Evolutionary conservation across 2,888 invertebrate species (phyloP).

Genomic region (Mellilla xanthometata): DNA sequence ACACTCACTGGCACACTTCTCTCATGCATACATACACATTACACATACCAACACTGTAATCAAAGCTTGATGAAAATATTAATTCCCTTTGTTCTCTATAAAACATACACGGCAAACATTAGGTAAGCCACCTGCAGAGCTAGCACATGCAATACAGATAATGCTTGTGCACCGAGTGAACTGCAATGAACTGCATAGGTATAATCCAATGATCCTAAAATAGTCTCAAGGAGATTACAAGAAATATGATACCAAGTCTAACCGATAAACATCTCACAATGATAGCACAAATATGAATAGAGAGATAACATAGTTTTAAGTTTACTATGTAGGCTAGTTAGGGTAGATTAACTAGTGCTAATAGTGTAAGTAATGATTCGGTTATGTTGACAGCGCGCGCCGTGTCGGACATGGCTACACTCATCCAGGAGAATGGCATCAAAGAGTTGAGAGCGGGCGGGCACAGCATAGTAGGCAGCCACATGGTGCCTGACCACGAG

Average conservation of each 20-base stretch:
- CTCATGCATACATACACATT: slow-evolving; percentile 16
- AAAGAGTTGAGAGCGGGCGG: slow-evolving; percentile 87
- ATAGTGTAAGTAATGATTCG: background rate
- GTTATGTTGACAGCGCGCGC: slow-evolving; percentile 61
- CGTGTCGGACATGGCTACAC: slow-evolving; percentile 88
- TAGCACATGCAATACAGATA: too few relatives aligned
- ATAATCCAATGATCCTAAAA: slow-evolving; percentile 22
- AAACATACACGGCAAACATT: slow-evolving; percentile 14
- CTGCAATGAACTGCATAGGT: slow-evolving; percentile 1
- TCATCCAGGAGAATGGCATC: slow-evolving; percentile 92
- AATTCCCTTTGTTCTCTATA: slow-evolving; percentile 46
- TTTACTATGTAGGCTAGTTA: background rate
- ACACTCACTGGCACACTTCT: slow-evolving; percentile 32
- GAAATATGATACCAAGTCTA: slow-evolving; percentile 22
- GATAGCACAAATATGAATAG: slow-evolving; percentile 12
- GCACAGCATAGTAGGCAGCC: slow-evolving; percentile 52
- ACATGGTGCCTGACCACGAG: slow-evolving; percentile 80
- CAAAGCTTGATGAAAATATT: slow-evolving; percentile 61
- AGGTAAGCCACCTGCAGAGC: background rate
- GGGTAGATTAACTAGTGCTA: background rate
- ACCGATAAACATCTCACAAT: slow-evolving; percentile 17
- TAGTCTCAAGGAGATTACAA: slow-evolving; percentile 24
- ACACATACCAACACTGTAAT: slow-evolving; percentile 48
- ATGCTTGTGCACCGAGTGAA: background rate
- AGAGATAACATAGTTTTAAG: slow-evolving; percentile 10